Conservation (phyloP, 2,888 invertebrate species). For the Romanomermis culicivorax region DNA sequence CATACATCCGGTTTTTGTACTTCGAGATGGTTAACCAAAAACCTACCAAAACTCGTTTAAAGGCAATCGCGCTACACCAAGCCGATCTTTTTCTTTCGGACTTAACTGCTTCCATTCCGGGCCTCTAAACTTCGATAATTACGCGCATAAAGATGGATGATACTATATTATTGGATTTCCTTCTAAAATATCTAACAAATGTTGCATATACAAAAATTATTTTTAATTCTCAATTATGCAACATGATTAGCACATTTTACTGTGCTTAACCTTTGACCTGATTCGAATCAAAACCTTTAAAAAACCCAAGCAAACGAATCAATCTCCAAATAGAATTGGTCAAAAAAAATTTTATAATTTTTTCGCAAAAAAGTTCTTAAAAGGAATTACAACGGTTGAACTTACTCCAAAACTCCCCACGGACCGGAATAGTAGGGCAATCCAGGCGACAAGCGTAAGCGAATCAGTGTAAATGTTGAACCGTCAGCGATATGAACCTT, state of each 20-base stretch:
- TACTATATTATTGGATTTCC: too few species aligned
- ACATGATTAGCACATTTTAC: too few species aligned
- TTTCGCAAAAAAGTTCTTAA: too few species aligned
- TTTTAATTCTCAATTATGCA: too few species aligned
- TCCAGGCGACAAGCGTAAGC: not conserved
- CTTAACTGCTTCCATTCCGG: constrained; percentile 3
- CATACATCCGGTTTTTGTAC: too few species aligned
- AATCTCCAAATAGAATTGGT: too few species aligned
- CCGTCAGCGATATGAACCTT: constrained; percentile 2
- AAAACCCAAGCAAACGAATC: too few species aligned
- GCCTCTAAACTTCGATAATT: not conserved
- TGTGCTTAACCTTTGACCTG: too few species aligned
- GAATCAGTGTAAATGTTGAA: not conserved
- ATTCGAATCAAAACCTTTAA: too few species aligned
- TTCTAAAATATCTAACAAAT: too few species aligned
- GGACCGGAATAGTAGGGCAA: not conserved
- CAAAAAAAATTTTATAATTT: too few species aligned
- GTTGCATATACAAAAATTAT: too few species aligned
- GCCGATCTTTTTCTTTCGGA: constrained; percentile 2
- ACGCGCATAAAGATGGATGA: not conserved
- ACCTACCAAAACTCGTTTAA: constrained; percentile 1
- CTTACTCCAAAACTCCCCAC: constrained; percentile 1
- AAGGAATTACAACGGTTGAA: not conserved
- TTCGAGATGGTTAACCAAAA: not conserved
- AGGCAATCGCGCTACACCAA: not conserved